A percentile compares a stretch with the other conserved stretches of the same genome.
These are phyloP conservation scores for Phalloptychus januarius DNA, from an alignment of 2,797 vertebrate genomes.

Conservation along the genomic window DNA sequence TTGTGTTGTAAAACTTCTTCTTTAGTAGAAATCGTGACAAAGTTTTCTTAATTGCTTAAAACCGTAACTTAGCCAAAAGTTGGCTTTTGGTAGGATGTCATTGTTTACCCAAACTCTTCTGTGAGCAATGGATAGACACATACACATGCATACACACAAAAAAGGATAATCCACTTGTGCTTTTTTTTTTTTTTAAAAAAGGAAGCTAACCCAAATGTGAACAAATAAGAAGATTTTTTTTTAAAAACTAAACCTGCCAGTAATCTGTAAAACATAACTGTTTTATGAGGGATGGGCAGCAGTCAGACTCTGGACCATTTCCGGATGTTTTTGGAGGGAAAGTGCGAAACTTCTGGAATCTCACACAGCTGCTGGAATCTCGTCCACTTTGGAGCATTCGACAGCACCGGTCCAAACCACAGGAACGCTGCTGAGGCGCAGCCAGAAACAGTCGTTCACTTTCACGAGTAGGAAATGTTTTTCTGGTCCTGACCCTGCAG, in stretches of 20 bases:
- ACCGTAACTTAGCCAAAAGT: not conserved
- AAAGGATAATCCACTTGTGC: not conserved
- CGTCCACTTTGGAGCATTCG: not conserved
- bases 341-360: constrained; percentile 2
- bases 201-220: not conserved
- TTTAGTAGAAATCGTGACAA: not conserved
- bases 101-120: not conserved
- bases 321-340: not conserved
- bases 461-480: constrained; percentile 7
- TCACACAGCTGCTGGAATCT: constrained; percentile 2
- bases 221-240: not conserved
- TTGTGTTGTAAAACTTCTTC: not conserved
- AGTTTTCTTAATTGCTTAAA: not conserved
- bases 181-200: not conserved
- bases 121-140: not conserved
- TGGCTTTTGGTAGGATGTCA: not conserved
- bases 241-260: not conserved
- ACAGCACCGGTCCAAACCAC: not conserved
- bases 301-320: not conserved
- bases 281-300: not conserved
- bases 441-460: not conserved
- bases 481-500: not conserved
- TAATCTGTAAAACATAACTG: not conserved
- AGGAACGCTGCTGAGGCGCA: not conserved
- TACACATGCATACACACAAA: not conserved